These are phyloP conservation scores for Passer domesticus DNA, from an alignment of 2,113 vertebrate genomes.

Conservation along the genomic window DNA sequence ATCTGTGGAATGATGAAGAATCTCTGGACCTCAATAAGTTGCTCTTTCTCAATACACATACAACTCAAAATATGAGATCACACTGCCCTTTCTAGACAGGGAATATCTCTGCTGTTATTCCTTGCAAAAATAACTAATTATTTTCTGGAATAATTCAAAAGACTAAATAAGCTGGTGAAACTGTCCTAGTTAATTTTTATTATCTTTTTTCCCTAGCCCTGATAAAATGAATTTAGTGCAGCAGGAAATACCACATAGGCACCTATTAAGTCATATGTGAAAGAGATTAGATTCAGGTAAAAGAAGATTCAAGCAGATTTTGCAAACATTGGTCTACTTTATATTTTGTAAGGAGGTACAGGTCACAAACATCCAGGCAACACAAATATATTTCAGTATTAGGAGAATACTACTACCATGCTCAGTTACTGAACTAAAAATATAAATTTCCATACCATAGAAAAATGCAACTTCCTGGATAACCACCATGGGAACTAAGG, in stretches of 20 bases:
- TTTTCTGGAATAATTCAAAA: background rate
- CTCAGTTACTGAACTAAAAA: background rate
- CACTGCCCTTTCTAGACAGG: background rate
- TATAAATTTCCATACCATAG: background rate
- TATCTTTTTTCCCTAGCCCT: background rate
- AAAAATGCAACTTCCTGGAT: background rate
- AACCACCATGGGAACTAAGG: accelerated
- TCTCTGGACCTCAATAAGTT: accelerated
- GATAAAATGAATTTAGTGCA: background rate
- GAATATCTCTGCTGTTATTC: background rate
- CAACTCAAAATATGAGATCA: background rate
- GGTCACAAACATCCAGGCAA: background rate
- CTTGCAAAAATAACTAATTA: background rate
- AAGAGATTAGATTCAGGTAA: background rate
- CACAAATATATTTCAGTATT: background rate
- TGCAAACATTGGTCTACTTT: background rate
- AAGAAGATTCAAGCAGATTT: background rate
- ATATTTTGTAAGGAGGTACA: background rate
- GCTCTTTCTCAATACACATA: background rate
- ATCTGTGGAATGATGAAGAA: background rate
- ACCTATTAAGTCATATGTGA: background rate
- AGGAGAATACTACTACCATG: accelerated
- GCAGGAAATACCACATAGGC: background rate
- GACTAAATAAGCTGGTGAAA: background rate
- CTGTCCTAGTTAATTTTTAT: background rate